Evolutionary conservation across 1,140 invertebrate genomes (phyloP).

Genomic region (Listronotus bonariensis): DNA sequence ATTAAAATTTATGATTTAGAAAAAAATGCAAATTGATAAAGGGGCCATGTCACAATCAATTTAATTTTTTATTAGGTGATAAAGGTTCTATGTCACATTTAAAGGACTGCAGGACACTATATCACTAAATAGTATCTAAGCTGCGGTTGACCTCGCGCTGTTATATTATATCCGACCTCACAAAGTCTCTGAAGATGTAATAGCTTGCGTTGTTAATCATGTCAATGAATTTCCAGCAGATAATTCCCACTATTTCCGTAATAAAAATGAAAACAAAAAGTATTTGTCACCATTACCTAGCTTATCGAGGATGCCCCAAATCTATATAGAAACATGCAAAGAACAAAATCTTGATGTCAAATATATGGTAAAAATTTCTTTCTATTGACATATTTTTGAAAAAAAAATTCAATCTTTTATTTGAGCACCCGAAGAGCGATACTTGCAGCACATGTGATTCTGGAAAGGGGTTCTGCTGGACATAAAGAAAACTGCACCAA

Average conservation of each 20-base stretch:
- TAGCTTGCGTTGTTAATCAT: no score
- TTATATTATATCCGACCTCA: no score
- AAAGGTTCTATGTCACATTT: no score
- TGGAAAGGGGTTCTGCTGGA: constrained; percentile 27
- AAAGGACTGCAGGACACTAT: no score
- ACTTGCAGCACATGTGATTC: constrained; percentile 42
- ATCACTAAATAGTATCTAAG: no score
- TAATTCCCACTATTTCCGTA: constrained; percentile 40
- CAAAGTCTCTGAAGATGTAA: no score
- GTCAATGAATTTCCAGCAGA: constrained; percentile 27
- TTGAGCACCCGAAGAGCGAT: constrained; percentile 41
- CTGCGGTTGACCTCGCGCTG: no score
- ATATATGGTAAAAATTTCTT: constrained; percentile 23
- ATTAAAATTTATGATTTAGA: no score
- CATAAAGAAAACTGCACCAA: constrained; percentile 29
- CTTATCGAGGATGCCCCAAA: constrained; percentile 14
- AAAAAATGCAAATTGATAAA: no score
- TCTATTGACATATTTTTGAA: constrained; percentile 36
- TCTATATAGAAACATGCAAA: constrained; percentile 10
- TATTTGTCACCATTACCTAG: constrained; percentile 35
- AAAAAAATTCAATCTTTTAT: constrained; percentile 42
- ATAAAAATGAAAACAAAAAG: constrained; percentile 35
- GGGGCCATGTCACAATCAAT: no score
- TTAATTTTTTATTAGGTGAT: no score
- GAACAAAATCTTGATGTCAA: constrained; percentile 13